Percentiles rank a stretch among this genome's conserved stretches.
phyloP scores from a whole-genome alignment of 1,140 invertebrate species.

The Leptinotarsa defecta region DNA sequence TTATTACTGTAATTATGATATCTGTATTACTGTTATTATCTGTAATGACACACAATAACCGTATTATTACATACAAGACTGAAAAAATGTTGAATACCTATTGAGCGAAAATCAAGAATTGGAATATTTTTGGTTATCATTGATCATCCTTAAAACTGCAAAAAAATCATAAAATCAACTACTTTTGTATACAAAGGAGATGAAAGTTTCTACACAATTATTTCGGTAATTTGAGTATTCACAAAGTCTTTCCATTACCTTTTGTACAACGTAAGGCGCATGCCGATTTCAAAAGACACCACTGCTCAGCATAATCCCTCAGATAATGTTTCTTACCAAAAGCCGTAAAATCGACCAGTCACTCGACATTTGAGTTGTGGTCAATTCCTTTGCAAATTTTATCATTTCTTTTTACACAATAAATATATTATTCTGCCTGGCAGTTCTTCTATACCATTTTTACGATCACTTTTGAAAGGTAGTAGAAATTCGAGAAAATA shows the following conservation, averaged over 20 bases:
- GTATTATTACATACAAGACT: too few relatives aligned
- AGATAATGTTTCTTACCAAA: not conserved
- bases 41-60: too few relatives aligned
- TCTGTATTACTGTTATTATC: too few relatives aligned
- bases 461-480: not conserved
- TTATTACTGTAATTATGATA: too few relatives aligned
- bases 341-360: not conserved
- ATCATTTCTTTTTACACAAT: not conserved
- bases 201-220: not conserved
- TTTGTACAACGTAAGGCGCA: not conserved
- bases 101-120: too few relatives aligned
- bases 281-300: not conserved
- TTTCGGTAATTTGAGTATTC: constrained; percentile 1
- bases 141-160: too few relatives aligned
- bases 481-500: not conserved
- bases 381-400: constrained; percentile 3
- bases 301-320: not conserved
- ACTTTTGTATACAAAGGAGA: too few relatives aligned
- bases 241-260: not conserved
- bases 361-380: not conserved
- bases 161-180: too few relatives aligned
- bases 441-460: not conserved
- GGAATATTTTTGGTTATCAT: too few relatives aligned
- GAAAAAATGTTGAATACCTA: too few relatives aligned
- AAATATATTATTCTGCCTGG: not conserved